Evolutionary conservation across 1,140 invertebrate species (phyloP).

Genomic region (Augochlora pura): DNA sequence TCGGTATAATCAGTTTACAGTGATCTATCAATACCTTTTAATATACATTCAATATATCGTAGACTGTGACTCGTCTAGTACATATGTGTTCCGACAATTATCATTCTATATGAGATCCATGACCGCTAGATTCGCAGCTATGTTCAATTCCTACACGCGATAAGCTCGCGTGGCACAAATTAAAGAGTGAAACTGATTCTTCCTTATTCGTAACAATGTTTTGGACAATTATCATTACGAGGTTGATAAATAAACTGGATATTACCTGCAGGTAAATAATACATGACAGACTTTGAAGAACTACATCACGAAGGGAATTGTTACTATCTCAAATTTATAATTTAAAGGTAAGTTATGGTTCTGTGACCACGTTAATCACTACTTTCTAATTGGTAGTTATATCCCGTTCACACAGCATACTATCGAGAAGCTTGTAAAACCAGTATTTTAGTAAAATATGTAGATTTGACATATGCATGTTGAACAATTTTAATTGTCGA

Average conservation of each 20-base stretch:
- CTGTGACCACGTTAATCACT: slow-evolving; percentile 2
- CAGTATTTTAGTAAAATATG: background rate
- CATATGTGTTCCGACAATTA: background rate
- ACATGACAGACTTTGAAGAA: background rate
- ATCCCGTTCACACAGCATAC: background rate
- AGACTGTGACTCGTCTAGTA: background rate
- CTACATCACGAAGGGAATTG: background rate
- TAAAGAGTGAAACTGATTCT: slow-evolving; percentile 13
- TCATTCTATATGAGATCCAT: slow-evolving; percentile 9
- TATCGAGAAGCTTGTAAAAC: slow-evolving; percentile 3
- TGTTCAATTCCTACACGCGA: slow-evolving; percentile 29
- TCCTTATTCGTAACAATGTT: background rate
- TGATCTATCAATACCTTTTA: background rate
- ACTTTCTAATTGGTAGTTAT: slow-evolving; percentile 39
- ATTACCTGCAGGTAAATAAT: background rate
- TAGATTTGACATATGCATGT: background rate
- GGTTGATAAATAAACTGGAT: background rate
- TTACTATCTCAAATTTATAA: slow-evolving; percentile 9
- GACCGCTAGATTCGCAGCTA: slow-evolving; percentile 24
- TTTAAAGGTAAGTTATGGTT: slow-evolving; percentile 20
- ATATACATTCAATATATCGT: background rate
- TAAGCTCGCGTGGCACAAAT: slow-evolving; percentile 46
- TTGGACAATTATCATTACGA: background rate
- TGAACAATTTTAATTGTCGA: background rate
- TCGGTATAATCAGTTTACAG: background rate